Conservation (phyloP, 2,797 vertebrate species). For the Rhadinocentrus ornatus region DNA sequence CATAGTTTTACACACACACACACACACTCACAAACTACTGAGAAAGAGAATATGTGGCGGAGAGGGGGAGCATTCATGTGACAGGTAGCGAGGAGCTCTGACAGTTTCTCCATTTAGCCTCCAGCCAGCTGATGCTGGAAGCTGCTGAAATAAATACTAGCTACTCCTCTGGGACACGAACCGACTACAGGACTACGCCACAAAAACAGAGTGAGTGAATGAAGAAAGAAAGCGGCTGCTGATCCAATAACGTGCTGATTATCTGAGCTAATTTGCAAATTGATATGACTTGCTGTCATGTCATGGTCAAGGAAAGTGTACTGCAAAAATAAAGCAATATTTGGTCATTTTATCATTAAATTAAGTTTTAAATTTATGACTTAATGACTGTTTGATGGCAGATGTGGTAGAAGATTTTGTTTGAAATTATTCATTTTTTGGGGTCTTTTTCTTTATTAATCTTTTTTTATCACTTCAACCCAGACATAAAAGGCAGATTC, state of each 20-base stretch:
- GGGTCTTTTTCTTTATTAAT: background rate
- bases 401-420: background rate
- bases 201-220: slow-evolving; percentile 51
- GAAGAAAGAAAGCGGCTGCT: slow-evolving; percentile 34
- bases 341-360: background rate
- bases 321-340: slow-evolving; percentile 9
- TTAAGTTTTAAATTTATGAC: background rate
- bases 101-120: slow-evolving; percentile 79
- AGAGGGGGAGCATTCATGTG: slow-evolving; percentile 57
- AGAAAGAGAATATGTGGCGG: slow-evolving; percentile 31
- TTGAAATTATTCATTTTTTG: background rate
- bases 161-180: slow-evolving; percentile 64
- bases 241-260: slow-evolving; percentile 63
- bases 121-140: slow-evolving; percentile 67
- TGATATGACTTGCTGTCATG: slow-evolving; percentile 50
- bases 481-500: background rate
- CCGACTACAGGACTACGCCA: slow-evolving; percentile 61
- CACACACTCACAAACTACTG: slow-evolving; percentile 37
- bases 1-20: slow-evolving; percentile 56
- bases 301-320: slow-evolving; percentile 32
- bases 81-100: slow-evolving; percentile 77
- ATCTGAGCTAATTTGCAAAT: slow-evolving; percentile 65
- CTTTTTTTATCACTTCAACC: background rate
- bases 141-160: slow-evolving; percentile 76
- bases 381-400: no score